Percentiles rank a stretch among this genome's conserved stretches.
Evolutionary conservation across 2,888 invertebrate species (phyloP).

Genomic region (Lissocephala sabroskyi): DNA sequence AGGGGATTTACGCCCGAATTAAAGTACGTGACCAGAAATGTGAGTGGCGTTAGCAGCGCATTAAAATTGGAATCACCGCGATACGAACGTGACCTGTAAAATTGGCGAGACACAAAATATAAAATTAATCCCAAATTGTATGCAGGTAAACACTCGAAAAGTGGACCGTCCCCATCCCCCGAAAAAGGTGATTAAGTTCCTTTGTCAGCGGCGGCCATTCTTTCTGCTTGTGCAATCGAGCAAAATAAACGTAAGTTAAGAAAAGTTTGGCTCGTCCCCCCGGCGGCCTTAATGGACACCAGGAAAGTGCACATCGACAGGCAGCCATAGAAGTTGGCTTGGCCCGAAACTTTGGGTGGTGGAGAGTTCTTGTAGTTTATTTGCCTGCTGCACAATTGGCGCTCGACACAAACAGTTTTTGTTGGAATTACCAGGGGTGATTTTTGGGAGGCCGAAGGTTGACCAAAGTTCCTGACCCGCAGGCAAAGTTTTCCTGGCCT

Average conservation of each 20-base stretch:
- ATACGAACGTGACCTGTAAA: slow-evolving; percentile 75
- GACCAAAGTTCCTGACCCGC: background rate
- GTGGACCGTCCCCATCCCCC: background rate
- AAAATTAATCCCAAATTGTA: too few species aligned
- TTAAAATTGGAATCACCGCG: slow-evolving; percentile 83
- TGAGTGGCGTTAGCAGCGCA: slow-evolving; percentile 85
- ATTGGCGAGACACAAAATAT: too few species aligned
- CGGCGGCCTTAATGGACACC: too few species aligned
- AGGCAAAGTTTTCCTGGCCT: slow-evolving; percentile 15
- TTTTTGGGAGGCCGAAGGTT: too few species aligned
- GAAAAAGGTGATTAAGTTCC: slow-evolving; percentile 24
- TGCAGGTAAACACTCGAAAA: background rate
- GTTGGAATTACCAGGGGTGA: too few species aligned
- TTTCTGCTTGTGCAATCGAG: slow-evolving; percentile 15
- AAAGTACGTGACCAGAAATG: slow-evolving; percentile 89
- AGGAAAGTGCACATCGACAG: too few species aligned
- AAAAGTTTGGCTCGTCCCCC: slow-evolving; percentile 2
- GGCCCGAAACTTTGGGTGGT: too few species aligned
- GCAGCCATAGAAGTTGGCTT: too few species aligned
- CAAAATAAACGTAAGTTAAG: slow-evolving; percentile 6
- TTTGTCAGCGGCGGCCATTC: slow-evolving; percentile 8
- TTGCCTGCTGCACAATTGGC: too few species aligned
- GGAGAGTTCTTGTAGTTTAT: too few species aligned
- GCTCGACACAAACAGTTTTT: too few species aligned
- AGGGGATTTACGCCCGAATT: slow-evolving; percentile 94